Base-by-base conservation (phyloP, 2,888 invertebrate genomes). In the Copidosoma aretas region DNA sequence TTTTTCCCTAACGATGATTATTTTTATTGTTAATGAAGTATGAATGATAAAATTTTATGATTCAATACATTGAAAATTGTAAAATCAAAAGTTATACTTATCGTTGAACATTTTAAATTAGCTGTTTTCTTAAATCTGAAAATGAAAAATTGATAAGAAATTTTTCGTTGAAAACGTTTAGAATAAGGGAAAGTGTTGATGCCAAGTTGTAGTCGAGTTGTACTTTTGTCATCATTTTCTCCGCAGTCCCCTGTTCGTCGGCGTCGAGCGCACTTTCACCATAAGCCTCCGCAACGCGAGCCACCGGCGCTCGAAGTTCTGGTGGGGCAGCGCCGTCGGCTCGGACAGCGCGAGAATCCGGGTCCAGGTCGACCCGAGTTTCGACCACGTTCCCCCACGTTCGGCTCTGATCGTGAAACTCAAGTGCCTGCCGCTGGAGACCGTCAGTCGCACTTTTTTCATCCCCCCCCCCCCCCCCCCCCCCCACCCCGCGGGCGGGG, bases 271-370 rank as follows among this genome's bases (percentile, higher is more conserved):
- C 19, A 71, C 73, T 4, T 75, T 78, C 41, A 62, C 66, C 1
- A 73, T 84, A 14, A 77, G 75, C 66, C 70, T 85, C 21, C 79
- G 79, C 59, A 85, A 85, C 74, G 5, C 69, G 4, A 74, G 76
- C 1, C 60, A 66, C 3, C 64, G 74, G 17, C 8, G 71, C 15
- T 24, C 74, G 21, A 63, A 43, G 14, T 78, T 74, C 32, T 62
- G 63, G 17, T 79, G 78, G 79, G 74, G 75, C 4, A 59, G 75
- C 39, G 79, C 79, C 1, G 71, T 70, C 12, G 85, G 85, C 1
- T 54, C 67, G 0, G 81, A 84, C 58, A 68, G 74, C 0, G 72
- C 75, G 0, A 79, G 77, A 58, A 67, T 85, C 3, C 65, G 76
- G 5, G 66, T 85, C 1, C 68, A 70, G 46, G 76, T 81, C 41